Percentiles rank a stretch among this genome's conserved stretches.
phyloP scores from a whole-genome alignment of 2,797 vertebrate species.

The Bufotes viridis region DNA sequence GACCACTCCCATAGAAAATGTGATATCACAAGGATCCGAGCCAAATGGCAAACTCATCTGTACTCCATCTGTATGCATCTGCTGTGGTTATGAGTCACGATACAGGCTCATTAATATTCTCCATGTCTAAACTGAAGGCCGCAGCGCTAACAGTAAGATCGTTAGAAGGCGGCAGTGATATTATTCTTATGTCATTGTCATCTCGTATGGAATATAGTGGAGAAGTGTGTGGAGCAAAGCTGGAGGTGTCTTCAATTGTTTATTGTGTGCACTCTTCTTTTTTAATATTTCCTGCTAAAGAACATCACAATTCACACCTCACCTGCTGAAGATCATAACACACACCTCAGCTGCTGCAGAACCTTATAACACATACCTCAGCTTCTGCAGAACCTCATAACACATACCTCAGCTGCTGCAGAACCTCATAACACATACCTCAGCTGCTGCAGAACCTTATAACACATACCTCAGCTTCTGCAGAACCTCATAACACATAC shows the following conservation, averaged over 20 bases:
- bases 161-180: not conserved
- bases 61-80: not conserved
- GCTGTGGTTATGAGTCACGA: not conserved
- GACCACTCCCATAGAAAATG: not conserved
- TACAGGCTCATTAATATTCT: slow-evolving; percentile 3
- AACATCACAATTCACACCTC: no score
- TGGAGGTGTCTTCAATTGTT: not conserved
- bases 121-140: not conserved
- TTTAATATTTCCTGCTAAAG: no score
- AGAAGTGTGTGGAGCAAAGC: not conserved
- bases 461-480: not conserved
- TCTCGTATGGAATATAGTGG: not conserved
- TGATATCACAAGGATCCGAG: not conserved
- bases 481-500: not conserved
- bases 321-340: no score
- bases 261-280: not conserved
- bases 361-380: no score
- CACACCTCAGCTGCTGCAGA: not conserved
- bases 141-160: not conserved
- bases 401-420: not conserved
- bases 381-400: not conserved
- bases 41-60: not conserved
- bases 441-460: not conserved
- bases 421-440: not conserved
- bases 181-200: not conserved